Evolutionary conservation across 1,140 invertebrate species (phyloP).

Genomic region (Atta colombica): DNA sequence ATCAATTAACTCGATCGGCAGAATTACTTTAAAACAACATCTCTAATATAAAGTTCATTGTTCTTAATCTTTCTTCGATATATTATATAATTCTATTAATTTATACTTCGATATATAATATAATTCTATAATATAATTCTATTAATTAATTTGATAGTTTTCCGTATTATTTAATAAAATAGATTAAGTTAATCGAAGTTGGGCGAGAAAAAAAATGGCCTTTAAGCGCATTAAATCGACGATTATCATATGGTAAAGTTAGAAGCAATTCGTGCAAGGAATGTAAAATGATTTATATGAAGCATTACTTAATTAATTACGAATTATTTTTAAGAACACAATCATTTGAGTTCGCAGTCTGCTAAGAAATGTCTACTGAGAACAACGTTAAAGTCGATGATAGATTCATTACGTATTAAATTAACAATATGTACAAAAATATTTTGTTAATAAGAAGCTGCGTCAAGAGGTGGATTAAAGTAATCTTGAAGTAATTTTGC

Average conservation of each 20-base stretch:
- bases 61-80: no score
- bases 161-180: no score
- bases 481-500: slow-evolving; percentile 11
- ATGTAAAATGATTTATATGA: not conserved
- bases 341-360: not conserved
- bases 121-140: no score
- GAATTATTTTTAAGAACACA: not conserved
- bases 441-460: not conserved
- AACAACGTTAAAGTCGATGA: not conserved
- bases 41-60: no score
- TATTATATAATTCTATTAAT: no score
- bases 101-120: no score
- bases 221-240: not conserved
- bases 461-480: not conserved
- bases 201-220: no score
- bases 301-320: not conserved
- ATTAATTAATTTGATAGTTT: no score
- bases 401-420: not conserved
- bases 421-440: not conserved
- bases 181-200: no score
- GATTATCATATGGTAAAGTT: not conserved
- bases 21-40: no score
- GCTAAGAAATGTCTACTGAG: not conserved
- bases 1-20: no score
- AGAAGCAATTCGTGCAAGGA: not conserved